Evolutionary conservation across 1,140 invertebrate genomes (phyloP), one percentile per base, ranked within the genome.

Genomic region (Zophobas atratus): DNA sequence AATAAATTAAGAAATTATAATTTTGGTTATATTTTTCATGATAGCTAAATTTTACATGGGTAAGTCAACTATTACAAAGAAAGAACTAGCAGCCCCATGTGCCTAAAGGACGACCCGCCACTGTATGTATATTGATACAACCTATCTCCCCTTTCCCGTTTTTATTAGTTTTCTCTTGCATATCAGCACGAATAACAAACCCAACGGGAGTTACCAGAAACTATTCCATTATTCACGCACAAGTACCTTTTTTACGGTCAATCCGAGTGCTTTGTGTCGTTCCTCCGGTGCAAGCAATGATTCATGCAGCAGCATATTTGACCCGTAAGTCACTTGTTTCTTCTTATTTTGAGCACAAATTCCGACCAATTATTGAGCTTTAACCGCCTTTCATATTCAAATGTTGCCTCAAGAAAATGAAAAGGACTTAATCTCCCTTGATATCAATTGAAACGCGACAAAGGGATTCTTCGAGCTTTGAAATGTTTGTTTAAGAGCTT

Each of bases 401-500:
- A 67, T 67, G 34, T 4, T 3, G 6, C 49, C 20, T 57, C 55
- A 41, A 48, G 20, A 67, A 43, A 2, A 2, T 51, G n/a, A 51
- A 51, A 51, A 51, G 49, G n/a, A 20, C 49, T 51, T 51, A 51
- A 51, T 51, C 49, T 51, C 20, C 20, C 6, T 67, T 67, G 38
- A 67, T 43, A 67, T 43, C 60, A 67, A 41, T 67, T 67, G 2
- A 67, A 67, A 67, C 49, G 49, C 39, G 35, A 73, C 49, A 73
- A 73, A 73, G 39, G 71, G n/a, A 73, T 73, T 73, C 71, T 55
- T 53, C 35, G 38, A 6, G n/a, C n/a, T 46, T 38, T 67, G n/a
- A 32, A 8, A 46, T 72, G 70, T 72, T 72, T 72, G 38, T 48
- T 49, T 71, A 71, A 49, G 48, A 71, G 70, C 43, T 71, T 71